These are phyloP conservation scores for Lagria hirta DNA, from an alignment of 2,888 invertebrate genomes.

Conservation along the genomic window DNA sequence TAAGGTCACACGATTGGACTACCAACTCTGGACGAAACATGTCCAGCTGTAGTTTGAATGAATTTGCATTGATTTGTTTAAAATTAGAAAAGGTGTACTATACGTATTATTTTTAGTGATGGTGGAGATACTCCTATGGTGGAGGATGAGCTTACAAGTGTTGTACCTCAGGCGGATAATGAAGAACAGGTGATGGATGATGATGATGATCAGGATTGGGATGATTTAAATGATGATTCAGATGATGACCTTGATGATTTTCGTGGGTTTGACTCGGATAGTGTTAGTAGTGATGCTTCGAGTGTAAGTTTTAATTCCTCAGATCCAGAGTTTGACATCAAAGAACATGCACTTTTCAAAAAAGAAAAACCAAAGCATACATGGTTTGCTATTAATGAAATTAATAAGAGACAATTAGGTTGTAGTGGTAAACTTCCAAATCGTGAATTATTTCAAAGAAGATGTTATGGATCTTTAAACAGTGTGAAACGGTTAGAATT, in stretches of 20 bases:
- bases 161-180: background rate
- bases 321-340: conserved; percentile 48
- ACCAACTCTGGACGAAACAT: too few species aligned
- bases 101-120: background rate
- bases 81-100: too few species aligned
- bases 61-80: background rate
- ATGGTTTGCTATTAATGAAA: conserved; percentile 65
- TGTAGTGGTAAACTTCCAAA: conserved; percentile 51
- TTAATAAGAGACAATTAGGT: conserved; percentile 67
- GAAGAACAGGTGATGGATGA: conserved; percentile 9
- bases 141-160: conserved; percentile 20
- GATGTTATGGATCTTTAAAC: conserved; percentile 80
- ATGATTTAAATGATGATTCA: conserved; percentile 28
- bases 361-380: conserved; percentile 68
- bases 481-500: conserved; percentile 80
- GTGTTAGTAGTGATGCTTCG: conserved; percentile 21
- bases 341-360: conserved; percentile 55
- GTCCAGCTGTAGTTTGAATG: too few species aligned
- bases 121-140: conserved; percentile 16
- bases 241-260: conserved; percentile 10
- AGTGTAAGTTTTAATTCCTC: conserved; percentile 39
- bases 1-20: too few species aligned
- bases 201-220: conserved; percentile 22
- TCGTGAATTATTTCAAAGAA: conserved; percentile 50
- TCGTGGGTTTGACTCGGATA: conserved; percentile 1